A percentile compares a stretch with the other conserved stretches of the same genome.
These are phyloP conservation scores for Pogona vitticeps DNA, from an alignment of 2,113 vertebrate genomes.

Conservation along the genomic window DNA sequence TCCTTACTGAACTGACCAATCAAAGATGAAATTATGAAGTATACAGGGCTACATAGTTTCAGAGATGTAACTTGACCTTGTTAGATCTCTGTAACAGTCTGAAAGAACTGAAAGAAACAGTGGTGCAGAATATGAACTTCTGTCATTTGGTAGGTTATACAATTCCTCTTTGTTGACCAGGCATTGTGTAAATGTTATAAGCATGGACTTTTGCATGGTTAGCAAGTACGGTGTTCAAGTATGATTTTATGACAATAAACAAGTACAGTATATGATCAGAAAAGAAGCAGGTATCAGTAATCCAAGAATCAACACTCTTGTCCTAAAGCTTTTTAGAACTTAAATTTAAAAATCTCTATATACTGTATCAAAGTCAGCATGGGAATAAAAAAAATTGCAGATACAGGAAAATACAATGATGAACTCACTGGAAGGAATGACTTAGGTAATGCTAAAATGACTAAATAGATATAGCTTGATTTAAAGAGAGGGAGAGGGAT, in stretches of 20 bases:
- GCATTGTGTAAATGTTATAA: no score
- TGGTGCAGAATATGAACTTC: no score
- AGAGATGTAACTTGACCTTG: no score
- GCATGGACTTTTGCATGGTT: no score
- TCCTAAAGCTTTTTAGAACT: neutral
- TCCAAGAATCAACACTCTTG: neutral
- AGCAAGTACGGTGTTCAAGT: neutral
- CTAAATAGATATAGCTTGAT: neutral
- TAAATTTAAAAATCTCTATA: no score
- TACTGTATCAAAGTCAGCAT: neutral
- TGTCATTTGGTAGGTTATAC: no score
- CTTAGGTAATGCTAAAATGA: conserved; percentile 11
- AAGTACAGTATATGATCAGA: neutral
- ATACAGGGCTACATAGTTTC: no score
- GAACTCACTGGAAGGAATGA: conserved; percentile 11
- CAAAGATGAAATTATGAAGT: no score
- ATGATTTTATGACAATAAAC: neutral
- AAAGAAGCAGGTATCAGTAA: neutral
- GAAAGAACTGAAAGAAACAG: no score
- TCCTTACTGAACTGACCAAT: no score
- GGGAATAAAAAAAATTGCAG: neutral
- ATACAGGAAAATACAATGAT: neutral
- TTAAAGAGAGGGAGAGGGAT: neutral
- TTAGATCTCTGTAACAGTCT: no score
- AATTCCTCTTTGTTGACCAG: no score